Evolutionary conservation across 2,113 vertebrate genomes (phyloP), one percentile per base, ranked within the genome.

Genomic region (Parotia lawesii): DNA sequence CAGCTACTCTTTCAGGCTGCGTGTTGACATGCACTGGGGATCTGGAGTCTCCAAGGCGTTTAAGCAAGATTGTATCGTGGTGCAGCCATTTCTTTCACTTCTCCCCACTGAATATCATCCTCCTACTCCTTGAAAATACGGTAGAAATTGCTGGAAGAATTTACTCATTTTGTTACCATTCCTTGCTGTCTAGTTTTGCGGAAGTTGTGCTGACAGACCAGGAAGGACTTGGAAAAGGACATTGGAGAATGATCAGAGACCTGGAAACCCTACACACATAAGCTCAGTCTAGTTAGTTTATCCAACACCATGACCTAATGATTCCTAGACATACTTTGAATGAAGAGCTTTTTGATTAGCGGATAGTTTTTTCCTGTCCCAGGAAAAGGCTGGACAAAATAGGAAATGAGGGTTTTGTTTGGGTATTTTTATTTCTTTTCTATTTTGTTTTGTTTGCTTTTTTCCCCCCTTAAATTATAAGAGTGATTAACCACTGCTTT

Each of bases 11-110:
- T 89, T 53, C 92, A 69, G 90, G 48, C 92, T 60, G 70, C 0
- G 66, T 91, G 93, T 57, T 95, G 95, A 96, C 92, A 87, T 17
- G 48, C 62, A 10, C 71, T 62, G 87, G 96, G 93, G 93, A 94
- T 37, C 87, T 76, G 87, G 57, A 82, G 78, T 85, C 95, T 95
- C 93, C 74, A 44, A 75, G 83, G 90, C 74, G 5, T 91, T 93
- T 91, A 90, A 64, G 72, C 35, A 44, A 77, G 75, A 81, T 47
- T 83, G 29, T 88, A 8, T 78, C 3, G 0, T 44, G 54, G 33
- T 76, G 54, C 64, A 85, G 58, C 66, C 75, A 48, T 93, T 93
- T 94, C 87, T 87, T 93, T 85, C 71, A 58, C 47, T 82, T 84
- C 40, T 85, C 71, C 37, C 20, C 50, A 7, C 89, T 82, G 80